Base-by-base conservation (phyloP, 2,888 invertebrate genomes). In the Ophion costatus region DNA sequence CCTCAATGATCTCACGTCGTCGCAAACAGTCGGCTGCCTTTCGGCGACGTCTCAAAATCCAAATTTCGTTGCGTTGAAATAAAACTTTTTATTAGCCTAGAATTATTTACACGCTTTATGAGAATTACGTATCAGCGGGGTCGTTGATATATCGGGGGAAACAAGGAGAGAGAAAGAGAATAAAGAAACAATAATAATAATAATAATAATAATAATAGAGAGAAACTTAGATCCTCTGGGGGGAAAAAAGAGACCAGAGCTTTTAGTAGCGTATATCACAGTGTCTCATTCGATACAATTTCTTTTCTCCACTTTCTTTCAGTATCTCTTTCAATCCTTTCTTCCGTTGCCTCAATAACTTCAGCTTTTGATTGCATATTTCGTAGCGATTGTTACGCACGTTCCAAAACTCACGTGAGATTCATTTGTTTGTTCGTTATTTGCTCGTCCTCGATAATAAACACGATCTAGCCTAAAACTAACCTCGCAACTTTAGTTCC, bases 191-290 rank as follows among this genome's bases (percentile, higher is more conserved):
- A 17, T 51, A 22, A 33, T 66, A n/a, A 38, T n/a, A 38, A 66
- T 33, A 66, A 66, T 66, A 66, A 66, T 76, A 76, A 57, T 76
- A 82, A 63, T 71, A 73, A 66, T 45, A 81, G 38, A 63, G 51
- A 69, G 56, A 67, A 75, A 84, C 64, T 80, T 84, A 67, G 73
- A 83, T 79, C 70, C 59, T 64, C 80, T 83, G 83, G 80, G 80
- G 80, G 29, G 57, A 85, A 79, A 81, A 71, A 80, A 88, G 78
- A 83, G 87, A 86, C 86, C 87, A 88, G 88, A 89, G 90, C 91
- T 90, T 91, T 92, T 92, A 93, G 91, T 91, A 91, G 92, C 91
- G 89, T 90, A 92, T 93, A 93, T 93, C 93, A 93, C 93, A 93
- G 93, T 91, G 91, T 92, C 90, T 90, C 88, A 89, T 91, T 89